Evolutionary conservation across 2,113 vertebrate genomes (phyloP).

Genomic region (Columbina picui): DNA sequence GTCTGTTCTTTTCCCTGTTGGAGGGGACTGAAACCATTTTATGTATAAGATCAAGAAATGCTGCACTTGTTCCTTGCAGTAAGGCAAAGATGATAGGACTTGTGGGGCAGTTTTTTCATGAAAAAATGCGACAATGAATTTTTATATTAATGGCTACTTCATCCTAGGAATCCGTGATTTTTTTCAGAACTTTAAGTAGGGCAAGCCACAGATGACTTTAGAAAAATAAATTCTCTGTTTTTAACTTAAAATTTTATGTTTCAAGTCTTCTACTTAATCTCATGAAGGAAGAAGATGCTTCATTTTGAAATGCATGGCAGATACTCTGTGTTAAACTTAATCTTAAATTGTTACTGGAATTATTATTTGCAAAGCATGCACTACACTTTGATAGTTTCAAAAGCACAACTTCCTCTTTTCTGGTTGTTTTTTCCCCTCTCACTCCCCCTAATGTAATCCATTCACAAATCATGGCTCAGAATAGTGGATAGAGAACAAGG

Average conservation of each 20-base stretch:
- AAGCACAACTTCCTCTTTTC: constrained; percentile 40
- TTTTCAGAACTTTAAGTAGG: not conserved
- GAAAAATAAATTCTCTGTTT: not conserved
- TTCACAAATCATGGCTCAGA: constrained; percentile 32
- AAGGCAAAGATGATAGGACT: not conserved
- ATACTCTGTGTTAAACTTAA: not conserved
- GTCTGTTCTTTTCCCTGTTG: not conserved
- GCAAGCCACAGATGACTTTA: not conserved
- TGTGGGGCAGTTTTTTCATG: not conserved
- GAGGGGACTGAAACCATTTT: constrained; percentile 17
- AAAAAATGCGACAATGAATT: not conserved
- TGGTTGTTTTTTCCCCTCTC: not conserved
- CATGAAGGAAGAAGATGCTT: not conserved
- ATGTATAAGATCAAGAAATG: not conserved
- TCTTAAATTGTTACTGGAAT: not conserved
- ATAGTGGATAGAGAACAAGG: constrained; percentile 5
- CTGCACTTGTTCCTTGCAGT: not conserved
- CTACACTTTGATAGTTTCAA: not conserved
- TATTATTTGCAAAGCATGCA: not conserved
- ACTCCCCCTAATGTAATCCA: not conserved
- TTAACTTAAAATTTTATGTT: not conserved
- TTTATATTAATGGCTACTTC: not conserved
- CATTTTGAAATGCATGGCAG: not conserved
- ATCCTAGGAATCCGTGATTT: not conserved
- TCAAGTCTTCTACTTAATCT: not conserved